phyloP scores from a whole-genome alignment of 2,113 vertebrate species.

The Pteropus alecto region DNA sequence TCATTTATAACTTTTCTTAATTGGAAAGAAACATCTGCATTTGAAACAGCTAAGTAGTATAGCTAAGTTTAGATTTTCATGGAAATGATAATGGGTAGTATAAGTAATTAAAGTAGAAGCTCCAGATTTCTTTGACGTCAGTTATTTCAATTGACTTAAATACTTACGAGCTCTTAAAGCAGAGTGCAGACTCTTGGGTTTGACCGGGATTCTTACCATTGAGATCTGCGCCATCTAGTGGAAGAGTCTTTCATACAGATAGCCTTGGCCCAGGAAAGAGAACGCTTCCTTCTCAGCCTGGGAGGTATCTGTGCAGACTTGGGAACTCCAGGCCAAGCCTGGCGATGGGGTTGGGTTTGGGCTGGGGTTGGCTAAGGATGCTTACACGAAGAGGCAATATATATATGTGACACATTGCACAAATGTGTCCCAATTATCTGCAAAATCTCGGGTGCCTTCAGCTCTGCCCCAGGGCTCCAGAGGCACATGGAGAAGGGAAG shows the following conservation, averaged over 20 bases:
- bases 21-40: not conserved
- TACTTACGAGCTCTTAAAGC: not conserved
- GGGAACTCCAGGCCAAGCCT: not conserved
- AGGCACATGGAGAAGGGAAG: not conserved
- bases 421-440: not conserved
- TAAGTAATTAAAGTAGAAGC: not conserved
- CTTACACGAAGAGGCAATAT: not conserved
- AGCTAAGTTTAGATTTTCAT: not conserved
- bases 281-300: not conserved
- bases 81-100: not conserved
- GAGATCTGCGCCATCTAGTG: not conserved
- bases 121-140: not conserved
- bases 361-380: too few relatives aligned
- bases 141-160: not conserved
- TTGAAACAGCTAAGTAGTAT: not conserved
- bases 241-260: not conserved
- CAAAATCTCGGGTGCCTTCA: not conserved
- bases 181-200: not conserved
- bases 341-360: not conserved
- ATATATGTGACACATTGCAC: not conserved
- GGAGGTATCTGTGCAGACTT: not conserved
- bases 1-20: not conserved
- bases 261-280: not conserved
- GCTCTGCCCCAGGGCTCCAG: too few relatives aligned
- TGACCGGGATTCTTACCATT: not conserved